Evolutionary conservation across 1,140 invertebrate species (phyloP), one percentile per base, ranked within the genome.

Genomic region (Aphelenchoides besseyi): DNA sequence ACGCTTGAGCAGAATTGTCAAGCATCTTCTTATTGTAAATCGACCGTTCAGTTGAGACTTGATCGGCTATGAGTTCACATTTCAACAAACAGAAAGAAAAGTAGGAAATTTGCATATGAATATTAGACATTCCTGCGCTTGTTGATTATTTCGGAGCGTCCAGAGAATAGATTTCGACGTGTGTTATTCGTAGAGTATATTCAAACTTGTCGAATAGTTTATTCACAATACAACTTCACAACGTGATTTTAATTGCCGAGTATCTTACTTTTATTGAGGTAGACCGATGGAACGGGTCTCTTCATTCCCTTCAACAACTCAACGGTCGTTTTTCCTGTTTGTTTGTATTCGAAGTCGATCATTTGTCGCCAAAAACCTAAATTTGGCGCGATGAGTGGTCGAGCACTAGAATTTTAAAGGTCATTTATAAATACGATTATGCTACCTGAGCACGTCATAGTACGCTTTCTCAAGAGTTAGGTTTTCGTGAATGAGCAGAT

Each of bases 311-410:
- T 80, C n/a, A 79, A 57, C 69, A 79, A 52, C 52, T 73, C 32
- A n/a, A 79, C 77, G 2, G 75, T 74, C 0, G 77, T 55, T 62
- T 76, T 59, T 23, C 71, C 74, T 8, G 68, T 68, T 26, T 75
- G 70, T 28, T 88, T 86, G 59, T 88, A 86, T 85, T 95, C 93
- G 77, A 75, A 95, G 87, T 87, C 85, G n/a, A 89, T 86, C 16
- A 95, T 87, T 84, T 95, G 93, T 57, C 89, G 88, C 88, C 93
- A 93, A 87, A 95, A 95, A 3, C 91, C 91, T 3, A 89, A 89
- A 85, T 95, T 95, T 0, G 93, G 93, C 76, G 90, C 89, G 64
- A 94, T 90, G 81, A 92, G 90, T 1, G 90, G 89, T 70, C 93
- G 85, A 1, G 85, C 79, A 70, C 68, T 74, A 71, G 89, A 88